Percentiles rank a stretch among this genome's conserved stretches.
These are phyloP conservation scores for Babylonia areolata DNA, from an alignment of 1,140 invertebrate genomes.

Conservation along the genomic window DNA sequence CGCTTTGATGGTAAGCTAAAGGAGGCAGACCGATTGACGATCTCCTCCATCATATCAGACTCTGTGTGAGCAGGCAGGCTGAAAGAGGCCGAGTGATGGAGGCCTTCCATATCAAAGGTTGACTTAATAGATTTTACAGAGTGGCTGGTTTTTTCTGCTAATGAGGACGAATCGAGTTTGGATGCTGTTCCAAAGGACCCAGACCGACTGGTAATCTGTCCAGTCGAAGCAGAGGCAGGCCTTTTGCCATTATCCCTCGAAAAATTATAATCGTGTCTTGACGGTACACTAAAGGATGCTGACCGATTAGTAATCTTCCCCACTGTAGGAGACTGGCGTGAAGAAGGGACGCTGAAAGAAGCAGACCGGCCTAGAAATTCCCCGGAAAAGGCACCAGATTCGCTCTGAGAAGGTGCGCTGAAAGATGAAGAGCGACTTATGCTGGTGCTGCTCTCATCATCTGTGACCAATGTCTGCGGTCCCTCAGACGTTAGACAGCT, in stretches of 20 bases:
- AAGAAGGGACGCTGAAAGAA: neutral
- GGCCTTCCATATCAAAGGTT: neutral
- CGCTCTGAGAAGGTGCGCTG: neutral
- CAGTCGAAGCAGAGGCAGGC: neutral
- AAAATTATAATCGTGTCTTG: neutral
- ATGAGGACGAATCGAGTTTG: too few species aligned
- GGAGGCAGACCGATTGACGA: constrained; percentile 1
- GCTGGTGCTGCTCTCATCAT: neutral
- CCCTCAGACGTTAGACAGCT: too few species aligned
- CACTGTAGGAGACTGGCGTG: neutral
- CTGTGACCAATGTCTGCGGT: neutral
- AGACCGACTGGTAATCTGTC: neutral
- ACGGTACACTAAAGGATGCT: neutral
- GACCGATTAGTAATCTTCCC: neutral
- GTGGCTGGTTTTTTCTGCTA: neutral
- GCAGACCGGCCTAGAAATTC: neutral
- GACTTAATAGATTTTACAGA: neutral
- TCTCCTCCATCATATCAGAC: neutral
- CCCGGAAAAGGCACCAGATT: neutral
- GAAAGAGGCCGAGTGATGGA: neutral
- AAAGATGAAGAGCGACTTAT: constrained; percentile 8
- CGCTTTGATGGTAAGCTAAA: neutral
- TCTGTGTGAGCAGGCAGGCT: neutral
- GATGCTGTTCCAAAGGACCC: neutral
- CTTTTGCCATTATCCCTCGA: neutral